Evolutionary conservation across 1,140 invertebrate genomes (phyloP).

Genomic region (Drosophila virilis): DNA sequence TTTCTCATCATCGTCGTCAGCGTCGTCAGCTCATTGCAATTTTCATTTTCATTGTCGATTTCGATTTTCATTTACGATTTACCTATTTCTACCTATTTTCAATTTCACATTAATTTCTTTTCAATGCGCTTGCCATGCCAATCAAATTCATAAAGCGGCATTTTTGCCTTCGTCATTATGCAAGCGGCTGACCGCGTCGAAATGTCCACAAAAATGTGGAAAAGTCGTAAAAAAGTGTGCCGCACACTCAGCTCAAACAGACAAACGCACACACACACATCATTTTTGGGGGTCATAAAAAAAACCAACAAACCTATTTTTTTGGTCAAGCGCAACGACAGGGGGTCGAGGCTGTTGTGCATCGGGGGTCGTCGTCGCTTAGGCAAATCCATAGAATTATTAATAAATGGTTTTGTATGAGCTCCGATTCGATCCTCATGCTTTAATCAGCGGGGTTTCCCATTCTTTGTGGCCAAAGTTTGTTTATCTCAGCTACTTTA

Average conservation of each 20-base stretch:
- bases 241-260: conserved; percentile 2
- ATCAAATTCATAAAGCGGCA: conserved; percentile 35
- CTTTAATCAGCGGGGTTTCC: conserved; percentile 14
- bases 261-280: neutral
- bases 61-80: conserved; percentile 35
- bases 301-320: conserved; percentile 75
- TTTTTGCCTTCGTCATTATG: conserved; percentile 55
- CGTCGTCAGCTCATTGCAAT: conserved; percentile 49
- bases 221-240: conserved; percentile 69
- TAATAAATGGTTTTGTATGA: conserved; percentile 26
- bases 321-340: conserved; percentile 74
- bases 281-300: conserved; percentile 64
- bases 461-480: neutral
- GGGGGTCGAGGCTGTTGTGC: conserved; percentile 51
- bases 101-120: conserved; percentile 81
- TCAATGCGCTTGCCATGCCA: conserved; percentile 58
- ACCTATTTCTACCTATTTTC: conserved; percentile 48
- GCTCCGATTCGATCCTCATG: neutral
- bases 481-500: conserved; percentile 22
- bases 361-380: conserved; percentile 22
- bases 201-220: conserved; percentile 65
- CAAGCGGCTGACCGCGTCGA: conserved; percentile 64
- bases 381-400: conserved; percentile 43
- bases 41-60: conserved; percentile 31
- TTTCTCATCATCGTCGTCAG: conserved; percentile 1